These are phyloP conservation scores for Drosophila anomelani DNA, from an alignment of 2,888 invertebrate species.

Conservation along the genomic window DNA sequence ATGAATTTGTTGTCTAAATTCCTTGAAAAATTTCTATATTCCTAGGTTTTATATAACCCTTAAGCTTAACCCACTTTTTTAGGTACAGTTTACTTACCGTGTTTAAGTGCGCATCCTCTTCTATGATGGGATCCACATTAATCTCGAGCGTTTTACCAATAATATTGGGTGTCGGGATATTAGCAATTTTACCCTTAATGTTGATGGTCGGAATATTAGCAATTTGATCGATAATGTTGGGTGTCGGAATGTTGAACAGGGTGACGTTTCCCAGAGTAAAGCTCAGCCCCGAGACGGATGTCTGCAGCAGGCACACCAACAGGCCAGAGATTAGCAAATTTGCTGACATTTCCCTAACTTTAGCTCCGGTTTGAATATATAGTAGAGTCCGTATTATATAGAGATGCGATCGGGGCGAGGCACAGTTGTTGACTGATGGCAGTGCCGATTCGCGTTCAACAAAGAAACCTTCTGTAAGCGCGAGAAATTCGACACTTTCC, in stretches of 20 bases:
- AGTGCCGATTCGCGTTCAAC: constrained; percentile 42
- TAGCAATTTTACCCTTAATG: constrained; percentile 41
- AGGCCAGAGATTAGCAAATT: constrained; percentile 41
- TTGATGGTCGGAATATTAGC: constrained; percentile 51
- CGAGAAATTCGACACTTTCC: constrained; percentile 39
- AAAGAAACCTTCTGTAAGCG: constrained; percentile 65
- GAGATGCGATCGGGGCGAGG: constrained; percentile 45
- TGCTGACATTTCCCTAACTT: constrained; percentile 22
- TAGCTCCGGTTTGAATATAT: neutral
- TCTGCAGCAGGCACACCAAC: constrained; percentile 38
- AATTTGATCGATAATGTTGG: constrained; percentile 49
- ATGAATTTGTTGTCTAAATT: too few relatives aligned
- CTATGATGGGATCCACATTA: constrained; percentile 76
- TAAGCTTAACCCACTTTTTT: neutral
- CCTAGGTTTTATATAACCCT: neutral
- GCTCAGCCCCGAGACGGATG: constrained; percentile 52
- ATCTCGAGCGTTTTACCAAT: constrained; percentile 43
- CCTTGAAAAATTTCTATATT: neutral
- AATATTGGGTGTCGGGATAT: constrained; percentile 55
- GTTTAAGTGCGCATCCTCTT: constrained; percentile 77
- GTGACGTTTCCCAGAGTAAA: constrained; percentile 68
- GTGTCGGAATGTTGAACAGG: constrained; percentile 68
- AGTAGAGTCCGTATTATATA: neutral
- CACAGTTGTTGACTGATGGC: constrained; percentile 66
- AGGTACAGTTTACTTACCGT: constrained; percentile 65